Conservation (phyloP, 1,140 invertebrate genomes). For the Drosophila kanapiae region DNA sequence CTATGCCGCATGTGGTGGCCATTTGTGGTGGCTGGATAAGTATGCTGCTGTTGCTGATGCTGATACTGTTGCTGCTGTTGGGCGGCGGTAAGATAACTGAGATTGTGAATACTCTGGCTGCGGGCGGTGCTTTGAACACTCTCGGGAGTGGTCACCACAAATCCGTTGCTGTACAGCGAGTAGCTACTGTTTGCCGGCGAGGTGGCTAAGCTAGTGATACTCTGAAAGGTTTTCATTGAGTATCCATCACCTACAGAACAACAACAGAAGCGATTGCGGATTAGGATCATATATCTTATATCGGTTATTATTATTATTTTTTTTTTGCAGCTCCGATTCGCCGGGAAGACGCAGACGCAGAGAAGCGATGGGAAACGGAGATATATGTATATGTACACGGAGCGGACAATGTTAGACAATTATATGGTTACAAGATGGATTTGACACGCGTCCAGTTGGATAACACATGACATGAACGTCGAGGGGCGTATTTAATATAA, state of each 20-base stretch:
- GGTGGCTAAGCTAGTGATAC: constrained; percentile 85
- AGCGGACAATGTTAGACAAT: constrained; percentile 59
- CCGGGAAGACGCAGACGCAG: constrained; percentile 38
- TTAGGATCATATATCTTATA: constrained; percentile 53
- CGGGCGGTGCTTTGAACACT: constrained; percentile 57
- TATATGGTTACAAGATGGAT: constrained; percentile 57
- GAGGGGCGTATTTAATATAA: constrained; percentile 52
- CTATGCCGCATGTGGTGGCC: constrained; percentile 63
- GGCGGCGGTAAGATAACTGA: constrained; percentile 45
- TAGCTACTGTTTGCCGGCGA: constrained; percentile 83
- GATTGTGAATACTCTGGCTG: constrained; percentile 76
- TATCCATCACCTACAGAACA: constrained; percentile 84
- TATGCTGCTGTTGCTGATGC: constrained; percentile 10
- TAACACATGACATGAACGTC: constrained; percentile 44
- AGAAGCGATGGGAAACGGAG: constrained; percentile 48
- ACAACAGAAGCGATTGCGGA: constrained; percentile 68
- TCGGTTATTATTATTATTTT: constrained; percentile 1
- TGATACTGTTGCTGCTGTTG: constrained; percentile 41
- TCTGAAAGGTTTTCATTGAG: constrained; percentile 85
- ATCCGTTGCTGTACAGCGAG: constrained; percentile 84
- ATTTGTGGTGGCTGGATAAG: constrained; percentile 6
- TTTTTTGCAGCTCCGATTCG: constrained; percentile 17
- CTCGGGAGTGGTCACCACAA: constrained; percentile 69
- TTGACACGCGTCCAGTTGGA: constrained; percentile 15
- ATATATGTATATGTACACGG: constrained; percentile 47